These are phyloP conservation scores for Acronicta alni DNA, from an alignment of 2,888 invertebrate genomes.

Conservation along the genomic window DNA sequence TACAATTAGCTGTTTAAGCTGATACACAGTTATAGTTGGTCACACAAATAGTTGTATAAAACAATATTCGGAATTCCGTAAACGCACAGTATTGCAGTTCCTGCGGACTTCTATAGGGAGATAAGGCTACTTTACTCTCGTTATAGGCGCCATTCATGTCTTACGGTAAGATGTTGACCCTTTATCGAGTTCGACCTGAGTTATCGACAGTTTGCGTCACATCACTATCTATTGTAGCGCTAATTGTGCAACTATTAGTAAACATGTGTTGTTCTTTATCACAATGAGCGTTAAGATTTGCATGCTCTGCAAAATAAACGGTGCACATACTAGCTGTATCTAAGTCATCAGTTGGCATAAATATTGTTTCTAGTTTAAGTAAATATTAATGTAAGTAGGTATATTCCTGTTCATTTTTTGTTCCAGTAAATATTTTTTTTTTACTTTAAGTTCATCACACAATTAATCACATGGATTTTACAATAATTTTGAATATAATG, in stretches of 20 bases:
- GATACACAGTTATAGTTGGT: too few relatives aligned
- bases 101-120: not conserved
- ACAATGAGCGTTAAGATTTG: conserved; percentile 38
- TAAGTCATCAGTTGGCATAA: conserved; percentile 31
- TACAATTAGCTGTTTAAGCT: too few relatives aligned
- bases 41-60: too few relatives aligned
- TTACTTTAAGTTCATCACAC: too few relatives aligned
- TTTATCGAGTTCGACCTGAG: conserved; percentile 35
- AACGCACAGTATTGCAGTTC: too few relatives aligned
- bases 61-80: too few relatives aligned
- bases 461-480: too few relatives aligned
- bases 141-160: conserved; percentile 33
- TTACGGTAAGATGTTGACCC: conserved; percentile 44
- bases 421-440: too few relatives aligned
- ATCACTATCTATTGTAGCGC: conserved; percentile 34
- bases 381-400: too few relatives aligned
- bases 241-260: conserved; percentile 47
- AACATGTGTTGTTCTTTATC: conserved; percentile 47
- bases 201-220: conserved; percentile 52
- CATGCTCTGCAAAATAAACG: conserved; percentile 12
- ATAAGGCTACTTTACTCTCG: not conserved
- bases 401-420: too few relatives aligned
- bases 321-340: conserved; percentile 25
- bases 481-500: too few relatives aligned
- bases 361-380: too few relatives aligned